Conservation (phyloP, 2,113 vertebrate genomes). For the Rafetus swinhoei region DNA sequence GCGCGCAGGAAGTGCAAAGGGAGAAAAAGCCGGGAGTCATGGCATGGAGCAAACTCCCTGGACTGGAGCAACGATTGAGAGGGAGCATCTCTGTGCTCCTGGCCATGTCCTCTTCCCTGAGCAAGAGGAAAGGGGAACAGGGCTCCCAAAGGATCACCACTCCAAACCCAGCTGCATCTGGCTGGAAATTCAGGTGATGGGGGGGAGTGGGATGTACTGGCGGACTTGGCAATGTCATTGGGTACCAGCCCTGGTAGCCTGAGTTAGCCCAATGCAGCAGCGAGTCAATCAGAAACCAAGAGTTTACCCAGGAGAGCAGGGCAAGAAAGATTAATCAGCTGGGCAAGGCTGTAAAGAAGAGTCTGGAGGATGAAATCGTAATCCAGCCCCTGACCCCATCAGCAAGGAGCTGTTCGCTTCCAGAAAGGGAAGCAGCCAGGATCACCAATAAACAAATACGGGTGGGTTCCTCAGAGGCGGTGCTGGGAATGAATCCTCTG, state of each 20-base stretch:
- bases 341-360: not conserved
- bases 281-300: not conserved
- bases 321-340: not conserved
- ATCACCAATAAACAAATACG: rapidly evolving
- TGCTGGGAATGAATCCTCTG: not conserved
- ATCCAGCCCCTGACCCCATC: rapidly evolving
- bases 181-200: not conserved
- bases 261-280: not conserved
- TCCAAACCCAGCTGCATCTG: not conserved
- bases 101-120: not conserved
- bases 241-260: not conserved
- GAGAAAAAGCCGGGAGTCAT: not conserved
- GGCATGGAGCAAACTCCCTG: not conserved
- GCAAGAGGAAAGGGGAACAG: not conserved
- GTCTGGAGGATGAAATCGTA: not conserved
- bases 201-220: not conserved
- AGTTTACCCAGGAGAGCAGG: rapidly evolving
- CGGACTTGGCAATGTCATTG: not conserved
- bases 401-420: not conserved
- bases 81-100: not conserved
- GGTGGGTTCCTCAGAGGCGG: not conserved
- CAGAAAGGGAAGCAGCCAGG: not conserved
- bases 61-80: not conserved
- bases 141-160: not conserved
- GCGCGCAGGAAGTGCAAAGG: not conserved